These are phyloP conservation scores for Oreochromis aureus DNA, from an alignment of 2,113 vertebrate genomes.

Conservation along the genomic window DNA sequence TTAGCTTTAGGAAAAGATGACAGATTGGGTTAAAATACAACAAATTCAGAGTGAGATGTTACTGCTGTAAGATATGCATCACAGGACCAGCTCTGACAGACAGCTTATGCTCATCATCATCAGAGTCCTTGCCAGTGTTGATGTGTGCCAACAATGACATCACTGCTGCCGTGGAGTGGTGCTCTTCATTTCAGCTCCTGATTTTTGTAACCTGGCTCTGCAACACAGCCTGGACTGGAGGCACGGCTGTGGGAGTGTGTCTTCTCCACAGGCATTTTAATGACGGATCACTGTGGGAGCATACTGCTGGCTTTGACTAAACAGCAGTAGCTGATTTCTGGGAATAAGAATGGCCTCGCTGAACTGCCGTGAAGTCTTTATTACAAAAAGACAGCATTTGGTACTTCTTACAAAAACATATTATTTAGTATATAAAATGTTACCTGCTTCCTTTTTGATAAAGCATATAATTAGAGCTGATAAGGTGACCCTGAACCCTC, in stretches of 20 bases:
- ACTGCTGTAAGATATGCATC: neutral
- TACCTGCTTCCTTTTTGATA: neutral
- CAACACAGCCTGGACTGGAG: neutral
- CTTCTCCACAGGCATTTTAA: neutral
- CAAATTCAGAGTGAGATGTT: neutral
- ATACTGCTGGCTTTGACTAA: neutral
- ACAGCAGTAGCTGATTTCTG: neutral
- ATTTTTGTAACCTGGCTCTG: neutral
- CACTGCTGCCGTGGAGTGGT: neutral
- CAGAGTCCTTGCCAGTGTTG: neutral
- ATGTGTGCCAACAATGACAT: neutral
- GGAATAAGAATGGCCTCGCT: neutral
- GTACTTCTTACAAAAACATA: neutral
- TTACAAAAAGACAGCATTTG: neutral
- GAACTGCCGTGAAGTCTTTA: neutral
- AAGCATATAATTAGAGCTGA: neutral
- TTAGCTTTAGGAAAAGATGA: neutral
- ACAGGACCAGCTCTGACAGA: neutral
- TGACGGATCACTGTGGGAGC: neutral
- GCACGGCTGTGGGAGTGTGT: neutral
- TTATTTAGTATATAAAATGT: neutral
- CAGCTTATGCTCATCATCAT: neutral
- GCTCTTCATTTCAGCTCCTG: neutral
- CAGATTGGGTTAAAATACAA: neutral
- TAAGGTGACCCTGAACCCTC: neutral